Base-by-base conservation (phyloP, 37 sponge, comb jelly and placozoan genomes). In the Haliclona indistincta region DNA sequence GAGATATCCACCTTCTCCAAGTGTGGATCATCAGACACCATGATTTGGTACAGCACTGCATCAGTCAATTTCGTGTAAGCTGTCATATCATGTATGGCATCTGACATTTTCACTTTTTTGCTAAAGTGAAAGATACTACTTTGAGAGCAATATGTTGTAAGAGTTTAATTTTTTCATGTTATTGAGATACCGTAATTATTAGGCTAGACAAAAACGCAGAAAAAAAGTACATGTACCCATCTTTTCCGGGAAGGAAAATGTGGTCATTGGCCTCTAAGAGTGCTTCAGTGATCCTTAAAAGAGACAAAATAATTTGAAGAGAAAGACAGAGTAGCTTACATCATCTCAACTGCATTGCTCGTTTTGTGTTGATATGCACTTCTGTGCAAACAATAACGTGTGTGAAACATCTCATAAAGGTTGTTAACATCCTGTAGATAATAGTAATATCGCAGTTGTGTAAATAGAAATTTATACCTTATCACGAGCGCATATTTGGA, bases 391-490 rank as follows among this genome's bases (percentile, higher is more conserved):
- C 65, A 58, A 64, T 63, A 73, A 4, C 98, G 88, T 22, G 93
- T 81, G 76, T 91, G 88, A 64, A 94, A 97, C 98, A 97, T 94
- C 74, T 97, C 96, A 67, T 91, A 94, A 25, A 94, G 64, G 55
- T 88, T 91, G 75, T 45, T 67, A 61, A 85, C 94, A 43, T 97
- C 98, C 96, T 96, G 70, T 25, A 32, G 20, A 76, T 0, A 68
- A 6, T 20, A 15, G 22, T 17, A 30, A 19, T 67, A 67, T 20
- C 7, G 22, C 23, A 13, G 17, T 38, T 11, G 66, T 28, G n/a
- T 17, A 78, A n/a, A n/a, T n/a, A n/a, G n/a, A n/a, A n/a, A n/a
- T n/a, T n/a, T n/a, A 51, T 70, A 90, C 95, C 83, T 93, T 96
- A 62, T 96, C 91, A 62, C 97, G 38, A 5, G 79, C 73, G 75